Evolutionary conservation across 2,888 invertebrate species (phyloP), one percentile per base, ranked within the genome.

Genomic region (Adela reaumurella): DNA sequence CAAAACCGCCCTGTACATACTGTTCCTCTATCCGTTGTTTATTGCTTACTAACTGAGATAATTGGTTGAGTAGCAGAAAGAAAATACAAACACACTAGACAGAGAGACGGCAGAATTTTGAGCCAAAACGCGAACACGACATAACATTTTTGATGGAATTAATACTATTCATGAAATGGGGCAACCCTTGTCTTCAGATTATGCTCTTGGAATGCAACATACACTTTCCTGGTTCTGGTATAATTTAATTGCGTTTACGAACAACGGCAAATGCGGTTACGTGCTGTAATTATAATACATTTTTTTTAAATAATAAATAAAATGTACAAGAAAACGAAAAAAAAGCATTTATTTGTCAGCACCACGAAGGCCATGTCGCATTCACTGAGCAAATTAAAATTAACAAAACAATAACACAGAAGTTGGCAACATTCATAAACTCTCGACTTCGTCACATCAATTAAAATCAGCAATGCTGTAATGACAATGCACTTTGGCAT

Each of bases 1-100:
- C 74, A 78, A 78, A 78, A 78, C 70, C 74, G 70, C 76, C 78
- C 77, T 78, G 76, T 77, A 78, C 78, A 78, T 74, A 76, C 73
- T 72, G 35, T 35, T 24, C 35, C 8, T 14, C 35, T 35, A 35
- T 35, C 14, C 35, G n/a, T n/a, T n/a, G n/a, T n/a, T n/a, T n/a
- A n/a, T 35, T 11, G 35, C 35, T 35, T 35, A 35, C 35, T 35
- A n/a, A n/a, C n/a, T 35, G 11, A 11, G 35, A 11, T 35, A 14
- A 8, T 14, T 35, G 3, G 35, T 35, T 35, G 35, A 35, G 35
- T 35, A 35, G 35, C 35, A 35, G 35, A 35, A 35, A 35, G 35
- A 35, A 35, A 35, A 57, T 64, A 76, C 76, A 76, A 35, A 35
- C 70, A 74, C 74, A 77, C 64, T 68, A 35, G 35, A 35, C 11